Evolutionary conservation across 2,888 invertebrate genomes (phyloP).

Genomic region (Mechanitis mazaeus): DNA sequence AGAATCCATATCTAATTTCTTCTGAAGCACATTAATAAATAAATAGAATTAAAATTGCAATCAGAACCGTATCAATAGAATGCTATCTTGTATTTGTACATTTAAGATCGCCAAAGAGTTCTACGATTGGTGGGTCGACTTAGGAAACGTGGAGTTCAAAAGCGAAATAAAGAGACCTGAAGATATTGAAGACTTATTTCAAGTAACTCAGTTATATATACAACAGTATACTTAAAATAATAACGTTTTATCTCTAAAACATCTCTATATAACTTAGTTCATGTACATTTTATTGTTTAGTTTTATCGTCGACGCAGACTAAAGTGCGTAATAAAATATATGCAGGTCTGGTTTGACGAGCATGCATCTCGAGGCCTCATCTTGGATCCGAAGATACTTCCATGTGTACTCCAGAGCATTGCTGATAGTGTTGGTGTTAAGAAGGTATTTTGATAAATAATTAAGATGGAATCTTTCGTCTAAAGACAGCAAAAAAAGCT

Average conservation of each 20-base stretch:
- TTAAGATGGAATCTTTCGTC: neutral
- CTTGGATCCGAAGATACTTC: conserved; percentile 61
- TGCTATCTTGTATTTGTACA: no score
- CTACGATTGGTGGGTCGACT: conserved; percentile 71
- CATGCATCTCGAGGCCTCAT: conserved; percentile 63
- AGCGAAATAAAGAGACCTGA: conserved; percentile 69
- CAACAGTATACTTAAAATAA: neutral
- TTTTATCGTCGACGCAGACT: neutral
- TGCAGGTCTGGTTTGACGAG: conserved; percentile 70
- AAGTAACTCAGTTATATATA: conserved; percentile 45
- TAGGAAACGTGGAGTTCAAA: conserved; percentile 69
- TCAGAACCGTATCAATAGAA: no score
- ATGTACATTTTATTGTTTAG: neutral
- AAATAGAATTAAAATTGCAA: no score
- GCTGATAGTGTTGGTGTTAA: conserved; percentile 48
- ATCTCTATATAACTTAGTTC: neutral
- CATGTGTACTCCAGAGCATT: conserved; percentile 60
- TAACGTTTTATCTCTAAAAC: neutral
- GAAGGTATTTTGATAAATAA: conserved; percentile 38
- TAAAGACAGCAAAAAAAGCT: neutral
- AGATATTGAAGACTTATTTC: conserved; percentile 75
- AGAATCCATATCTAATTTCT: no score
- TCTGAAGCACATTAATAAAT: no score
- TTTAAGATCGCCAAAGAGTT: conserved; percentile 74
- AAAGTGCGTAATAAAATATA: conserved; percentile 4